Percentiles rank a stretch among this genome's conserved stretches.
phyloP scores from a whole-genome alignment of 2,888 invertebrate species.

The Drosophila siamana region DNA sequence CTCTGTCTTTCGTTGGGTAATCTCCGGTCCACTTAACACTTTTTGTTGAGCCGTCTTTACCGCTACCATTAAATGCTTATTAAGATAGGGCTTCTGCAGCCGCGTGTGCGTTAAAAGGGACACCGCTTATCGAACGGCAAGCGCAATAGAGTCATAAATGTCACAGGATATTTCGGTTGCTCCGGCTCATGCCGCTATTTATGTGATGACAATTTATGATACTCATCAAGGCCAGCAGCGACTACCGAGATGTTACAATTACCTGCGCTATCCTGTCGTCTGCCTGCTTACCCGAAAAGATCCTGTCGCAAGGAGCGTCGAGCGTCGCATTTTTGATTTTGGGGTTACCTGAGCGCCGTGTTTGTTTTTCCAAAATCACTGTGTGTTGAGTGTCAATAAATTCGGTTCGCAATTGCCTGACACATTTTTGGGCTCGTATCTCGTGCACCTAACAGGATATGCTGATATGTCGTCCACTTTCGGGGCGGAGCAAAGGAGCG shows the following conservation, averaged over 20 bases:
- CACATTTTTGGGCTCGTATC: constrained; percentile 55
- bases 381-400: constrained; percentile 73
- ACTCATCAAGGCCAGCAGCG: constrained; percentile 49
- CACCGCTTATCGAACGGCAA: constrained; percentile 58
- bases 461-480: constrained; percentile 30
- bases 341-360: constrained; percentile 28
- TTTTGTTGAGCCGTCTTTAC: constrained; percentile 59
- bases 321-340: neutral
- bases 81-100: constrained; percentile 67
- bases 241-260: constrained; percentile 37
- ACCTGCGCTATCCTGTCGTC: neutral
- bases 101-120: constrained; percentile 51
- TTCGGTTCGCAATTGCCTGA: constrained; percentile 73
- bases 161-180: constrained; percentile 52
- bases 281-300: neutral
- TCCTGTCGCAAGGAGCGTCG: constrained; percentile 10
- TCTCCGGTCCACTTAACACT: constrained; percentile 62
- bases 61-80: constrained; percentile 81
- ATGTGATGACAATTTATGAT: constrained; percentile 83
- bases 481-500: neutral
- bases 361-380: constrained; percentile 58
- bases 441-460: constrained; percentile 47
- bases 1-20: constrained; percentile 11
- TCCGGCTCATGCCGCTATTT: constrained; percentile 67
- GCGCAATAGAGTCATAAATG: constrained; percentile 81